Conservation (phyloP, 2,113 vertebrate species). For the Brachyhypopomus occidentalis region DNA sequence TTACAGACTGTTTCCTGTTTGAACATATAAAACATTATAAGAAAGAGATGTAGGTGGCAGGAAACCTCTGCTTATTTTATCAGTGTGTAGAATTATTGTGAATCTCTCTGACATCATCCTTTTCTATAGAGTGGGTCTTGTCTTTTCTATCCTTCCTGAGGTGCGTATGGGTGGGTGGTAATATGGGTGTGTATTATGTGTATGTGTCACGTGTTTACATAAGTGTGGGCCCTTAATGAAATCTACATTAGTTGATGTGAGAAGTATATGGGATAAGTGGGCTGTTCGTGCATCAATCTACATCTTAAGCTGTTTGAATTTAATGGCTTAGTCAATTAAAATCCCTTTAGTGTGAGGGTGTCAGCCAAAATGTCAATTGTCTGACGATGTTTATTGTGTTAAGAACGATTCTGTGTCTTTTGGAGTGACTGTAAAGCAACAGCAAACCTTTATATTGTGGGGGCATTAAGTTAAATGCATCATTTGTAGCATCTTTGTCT, state of each 20-base stretch:
- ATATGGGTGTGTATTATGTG: not conserved
- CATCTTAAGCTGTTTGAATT: conserved; percentile 17
- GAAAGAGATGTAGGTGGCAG: conserved; percentile 63
- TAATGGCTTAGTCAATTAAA: conserved; percentile 10
- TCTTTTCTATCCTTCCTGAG: not conserved
- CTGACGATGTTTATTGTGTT: not conserved
- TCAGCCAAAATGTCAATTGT: not conserved
- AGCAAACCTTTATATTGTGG: not conserved
- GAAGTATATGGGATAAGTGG: not conserved
- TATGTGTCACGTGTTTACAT: conserved; percentile 35
- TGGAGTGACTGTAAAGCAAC: not conserved
- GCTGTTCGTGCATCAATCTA: not conserved
- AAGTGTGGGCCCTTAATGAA: conserved; percentile 18
- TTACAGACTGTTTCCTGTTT: conserved; percentile 50
- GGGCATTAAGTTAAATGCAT: too few species aligned
- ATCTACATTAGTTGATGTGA: conserved; percentile 2
- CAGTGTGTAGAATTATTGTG: conserved; percentile 50
- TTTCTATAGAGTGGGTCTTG: conserved; percentile 42
- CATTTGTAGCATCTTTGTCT: not conserved
- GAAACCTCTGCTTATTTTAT: conserved; percentile 60
- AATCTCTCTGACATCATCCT: conserved; percentile 50
- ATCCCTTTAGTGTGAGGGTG: conserved; percentile 1
- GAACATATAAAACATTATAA: conserved; percentile 61
- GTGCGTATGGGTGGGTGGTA: not conserved
- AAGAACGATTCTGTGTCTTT: not conserved